Conservation (phyloP, 2,888 invertebrate genomes). For the Torymus texanus region DNA sequence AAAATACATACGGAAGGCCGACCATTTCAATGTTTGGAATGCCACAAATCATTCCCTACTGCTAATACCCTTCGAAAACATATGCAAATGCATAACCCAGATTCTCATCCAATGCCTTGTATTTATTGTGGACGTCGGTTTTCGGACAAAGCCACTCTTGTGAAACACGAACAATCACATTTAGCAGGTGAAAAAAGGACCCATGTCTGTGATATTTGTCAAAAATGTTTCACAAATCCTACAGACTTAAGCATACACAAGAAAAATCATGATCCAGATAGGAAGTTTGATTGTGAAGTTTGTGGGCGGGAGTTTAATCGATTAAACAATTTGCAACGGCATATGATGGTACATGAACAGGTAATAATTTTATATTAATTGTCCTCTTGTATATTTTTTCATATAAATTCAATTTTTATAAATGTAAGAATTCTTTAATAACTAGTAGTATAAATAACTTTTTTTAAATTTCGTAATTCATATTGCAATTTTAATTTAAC, state of each 20-base stretch:
- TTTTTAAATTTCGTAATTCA: no score
- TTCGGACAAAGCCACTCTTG: constrained; percentile 72
- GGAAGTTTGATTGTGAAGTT: constrained; percentile 74
- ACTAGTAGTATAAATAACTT: no score
- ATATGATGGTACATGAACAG: constrained; percentile 75
- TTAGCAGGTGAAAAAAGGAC: constrained; percentile 72
- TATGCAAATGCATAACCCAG: constrained; percentile 73
- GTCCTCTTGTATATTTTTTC: no score
- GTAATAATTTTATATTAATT: constrained; percentile 60
- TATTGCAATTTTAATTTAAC: no score
- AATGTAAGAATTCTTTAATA: no score
- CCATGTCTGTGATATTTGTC: constrained; percentile 77
- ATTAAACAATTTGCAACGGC: constrained; percentile 74
- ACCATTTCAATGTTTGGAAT: constrained; percentile 73
- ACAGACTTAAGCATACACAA: constrained; percentile 75
- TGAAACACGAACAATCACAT: constrained; percentile 75
- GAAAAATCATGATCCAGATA: constrained; percentile 74
- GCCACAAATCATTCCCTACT: constrained; percentile 74
- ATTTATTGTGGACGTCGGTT: constrained; percentile 74
- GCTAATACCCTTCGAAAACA: constrained; percentile 74
- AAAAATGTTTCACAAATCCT: constrained; percentile 77
- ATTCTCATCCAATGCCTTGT: constrained; percentile 73
- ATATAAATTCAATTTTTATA: no score
- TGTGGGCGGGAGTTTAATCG: constrained; percentile 74
- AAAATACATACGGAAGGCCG: constrained; percentile 71